phyloP scores from a whole-genome alignment of 2,113 vertebrate species.

The Dicaeum eximium region DNA sequence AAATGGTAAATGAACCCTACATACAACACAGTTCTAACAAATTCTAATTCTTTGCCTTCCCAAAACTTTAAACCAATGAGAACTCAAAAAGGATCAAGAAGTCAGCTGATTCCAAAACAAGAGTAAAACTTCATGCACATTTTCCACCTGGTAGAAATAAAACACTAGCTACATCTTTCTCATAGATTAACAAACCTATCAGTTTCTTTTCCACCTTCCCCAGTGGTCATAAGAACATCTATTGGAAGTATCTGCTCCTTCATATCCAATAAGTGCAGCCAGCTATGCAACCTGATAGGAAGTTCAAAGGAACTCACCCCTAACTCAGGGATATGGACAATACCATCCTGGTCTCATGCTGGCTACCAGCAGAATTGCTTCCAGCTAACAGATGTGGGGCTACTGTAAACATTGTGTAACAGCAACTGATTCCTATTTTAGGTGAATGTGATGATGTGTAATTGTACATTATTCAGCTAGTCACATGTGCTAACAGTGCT shows the following conservation, averaged over 20 bases:
- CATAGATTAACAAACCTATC: background rate
- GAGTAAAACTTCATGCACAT: background rate
- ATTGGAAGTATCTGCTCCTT: background rate
- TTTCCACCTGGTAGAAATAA: background rate
- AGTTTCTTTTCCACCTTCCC: background rate
- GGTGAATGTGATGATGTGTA: fast-evolving
- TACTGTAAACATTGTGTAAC: background rate
- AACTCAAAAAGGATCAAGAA: background rate
- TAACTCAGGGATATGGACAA: background rate
- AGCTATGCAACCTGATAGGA: background rate
- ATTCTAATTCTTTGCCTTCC: background rate
- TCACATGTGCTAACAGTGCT: background rate
- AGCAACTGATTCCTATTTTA: background rate
- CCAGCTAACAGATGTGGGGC: background rate
- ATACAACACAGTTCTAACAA: background rate
- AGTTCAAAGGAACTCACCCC: background rate
- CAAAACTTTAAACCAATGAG: background rate
- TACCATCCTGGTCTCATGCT: background rate
- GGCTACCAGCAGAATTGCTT: background rate
- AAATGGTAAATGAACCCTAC: background rate
- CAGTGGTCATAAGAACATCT: background rate
- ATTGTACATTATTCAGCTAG: background rate
- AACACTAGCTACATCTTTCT: background rate
- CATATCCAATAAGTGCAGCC: background rate
- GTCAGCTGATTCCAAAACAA: background rate